Conservation (phyloP, 2,888 invertebrate genomes). For the Stenolophus ochropezus region DNA sequence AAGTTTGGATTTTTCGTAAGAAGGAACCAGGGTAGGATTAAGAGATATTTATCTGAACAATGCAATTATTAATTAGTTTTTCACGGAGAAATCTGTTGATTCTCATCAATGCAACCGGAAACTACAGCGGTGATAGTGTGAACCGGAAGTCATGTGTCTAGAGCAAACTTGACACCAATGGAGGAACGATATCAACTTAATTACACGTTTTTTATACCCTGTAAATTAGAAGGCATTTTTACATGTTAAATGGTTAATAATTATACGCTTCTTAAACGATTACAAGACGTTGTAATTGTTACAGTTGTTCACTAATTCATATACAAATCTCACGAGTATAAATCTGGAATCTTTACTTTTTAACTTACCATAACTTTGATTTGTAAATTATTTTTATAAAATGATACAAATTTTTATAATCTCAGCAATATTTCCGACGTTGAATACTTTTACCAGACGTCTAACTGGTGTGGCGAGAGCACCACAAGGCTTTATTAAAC, state of each 20-base stretch:
- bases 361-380: no score
- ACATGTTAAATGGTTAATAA: slow-evolving; percentile 1
- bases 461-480: no score
- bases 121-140: slow-evolving; percentile 39
- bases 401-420: no score
- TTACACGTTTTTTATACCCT: slow-evolving; percentile 38
- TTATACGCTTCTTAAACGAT: slow-evolving; percentile 11
- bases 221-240: slow-evolving; percentile 1
- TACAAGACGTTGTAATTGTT: slow-evolving; percentile 30
- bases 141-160: slow-evolving; percentile 48
- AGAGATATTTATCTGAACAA: background rate
- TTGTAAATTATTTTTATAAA: no score
- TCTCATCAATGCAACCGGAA: slow-evolving; percentile 45
- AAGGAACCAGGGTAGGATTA: no score
- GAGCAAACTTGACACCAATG: slow-evolving; percentile 49
- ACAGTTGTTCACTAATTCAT: background rate
- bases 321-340: no score
- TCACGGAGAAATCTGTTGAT: slow-evolving; percentile 24
- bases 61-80: slow-evolving; percentile 24
- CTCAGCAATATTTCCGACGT: no score
- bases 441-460: no score
- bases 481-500: no score
- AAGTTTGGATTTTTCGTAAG: no score
- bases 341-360: no score
- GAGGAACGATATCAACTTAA: slow-evolving; percentile 32